These are phyloP conservation scores for Teinopalpus imperialis DNA, from an alignment of 2,888 invertebrate genomes.

Conservation along the genomic window DNA sequence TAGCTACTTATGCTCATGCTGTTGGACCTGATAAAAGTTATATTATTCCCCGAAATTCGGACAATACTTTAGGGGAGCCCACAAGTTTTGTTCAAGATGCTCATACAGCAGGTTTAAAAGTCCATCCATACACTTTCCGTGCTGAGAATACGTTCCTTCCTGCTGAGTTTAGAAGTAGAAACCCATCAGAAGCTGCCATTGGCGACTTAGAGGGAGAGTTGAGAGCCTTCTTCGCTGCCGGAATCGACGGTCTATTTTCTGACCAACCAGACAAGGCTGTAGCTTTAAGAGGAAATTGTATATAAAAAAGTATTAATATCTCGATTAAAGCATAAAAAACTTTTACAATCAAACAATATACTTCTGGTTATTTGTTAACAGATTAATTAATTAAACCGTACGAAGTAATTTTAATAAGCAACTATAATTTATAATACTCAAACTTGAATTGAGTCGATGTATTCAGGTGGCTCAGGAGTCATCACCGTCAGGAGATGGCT, in stretches of 20 bases:
- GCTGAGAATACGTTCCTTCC: conserved; percentile 66
- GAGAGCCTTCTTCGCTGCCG: conserved; percentile 55
- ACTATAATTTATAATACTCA: too few relatives aligned
- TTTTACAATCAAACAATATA: too few relatives aligned
- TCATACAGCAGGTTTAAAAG: conserved; percentile 58
- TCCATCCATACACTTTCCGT: conserved; percentile 71
- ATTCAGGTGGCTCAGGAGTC: too few relatives aligned
- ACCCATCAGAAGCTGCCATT: conserved; percentile 38
- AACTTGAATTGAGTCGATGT: too few relatives aligned
- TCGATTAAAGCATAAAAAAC: not conserved
- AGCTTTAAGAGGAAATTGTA: conserved; percentile 35
- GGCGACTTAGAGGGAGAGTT: conserved; percentile 60
- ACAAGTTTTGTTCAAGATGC: conserved; percentile 63
- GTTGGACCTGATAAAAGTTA: conserved; percentile 68
- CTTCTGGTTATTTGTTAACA: too few relatives aligned
- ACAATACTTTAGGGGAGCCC: conserved; percentile 47
- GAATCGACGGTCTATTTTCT: conserved; percentile 67
- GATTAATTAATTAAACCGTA: too few relatives aligned
- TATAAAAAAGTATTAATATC: conserved; percentile 13
- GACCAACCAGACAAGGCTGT: conserved; percentile 67
- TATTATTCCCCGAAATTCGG: conserved; percentile 59
- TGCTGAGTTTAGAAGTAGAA: conserved; percentile 49
- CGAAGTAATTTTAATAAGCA: too few relatives aligned
- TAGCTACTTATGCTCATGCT: conserved; percentile 64
- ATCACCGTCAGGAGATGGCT: too few relatives aligned